These are phyloP conservation scores for Pecten maximus DNA, from an alignment of 2,888 invertebrate species.

Conservation along the genomic window DNA sequence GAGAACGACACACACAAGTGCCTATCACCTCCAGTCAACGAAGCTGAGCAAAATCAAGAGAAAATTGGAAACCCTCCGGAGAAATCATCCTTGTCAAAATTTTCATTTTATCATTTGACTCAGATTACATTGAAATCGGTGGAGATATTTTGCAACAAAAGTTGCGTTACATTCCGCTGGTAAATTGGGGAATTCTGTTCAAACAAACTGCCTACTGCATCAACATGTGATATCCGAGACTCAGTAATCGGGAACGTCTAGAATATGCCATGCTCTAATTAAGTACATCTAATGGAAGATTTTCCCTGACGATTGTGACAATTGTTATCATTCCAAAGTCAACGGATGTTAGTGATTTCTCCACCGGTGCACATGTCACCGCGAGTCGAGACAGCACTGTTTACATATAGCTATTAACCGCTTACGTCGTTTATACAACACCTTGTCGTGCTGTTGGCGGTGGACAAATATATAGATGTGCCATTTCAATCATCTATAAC, in stretches of 20 bases:
- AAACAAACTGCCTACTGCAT: conserved; percentile 20
- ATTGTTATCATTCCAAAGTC: not conserved
- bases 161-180: conserved; percentile 13
- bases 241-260: not conserved
- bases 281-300: conserved; percentile 24
- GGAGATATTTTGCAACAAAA: conserved; percentile 19
- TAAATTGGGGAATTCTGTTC: conserved; percentile 32
- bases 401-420: not conserved
- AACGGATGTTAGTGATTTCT: not conserved
- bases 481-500: not conserved
- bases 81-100: conserved; percentile 16
- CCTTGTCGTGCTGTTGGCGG: not conserved
- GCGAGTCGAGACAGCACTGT: not conserved
- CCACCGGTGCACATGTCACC: not conserved
- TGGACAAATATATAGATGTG: not conserved
- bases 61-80: conserved; percentile 23
- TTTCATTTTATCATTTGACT: conserved; percentile 19
- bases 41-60: conserved; percentile 14
- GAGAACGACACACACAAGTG: conserved; percentile 15
- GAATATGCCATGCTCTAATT: not conserved
- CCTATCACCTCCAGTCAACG: conserved; percentile 24
- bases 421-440: not conserved
- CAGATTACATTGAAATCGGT: conserved; percentile 2
- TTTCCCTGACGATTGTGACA: not conserved
- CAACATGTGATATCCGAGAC: not conserved